Conservation (phyloP, 2,797 vertebrate genomes). For the Macropodus opercularis region DNA sequence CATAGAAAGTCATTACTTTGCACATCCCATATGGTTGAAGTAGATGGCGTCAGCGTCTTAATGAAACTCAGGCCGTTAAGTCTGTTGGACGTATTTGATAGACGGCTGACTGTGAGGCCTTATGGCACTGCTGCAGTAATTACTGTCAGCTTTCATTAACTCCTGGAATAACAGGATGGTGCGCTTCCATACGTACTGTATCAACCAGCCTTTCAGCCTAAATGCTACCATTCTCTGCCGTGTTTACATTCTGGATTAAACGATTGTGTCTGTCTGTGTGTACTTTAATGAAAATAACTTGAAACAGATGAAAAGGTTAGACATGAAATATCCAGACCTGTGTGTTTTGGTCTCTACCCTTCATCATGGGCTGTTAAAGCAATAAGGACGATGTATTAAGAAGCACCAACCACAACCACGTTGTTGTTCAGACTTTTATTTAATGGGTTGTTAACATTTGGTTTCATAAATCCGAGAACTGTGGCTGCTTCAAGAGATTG, state of each 20-base stretch:
- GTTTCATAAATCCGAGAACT: constrained; percentile 8
- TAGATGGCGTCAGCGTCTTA: constrained; percentile 42
- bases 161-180: constrained; percentile 37
- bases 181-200: constrained; percentile 17
- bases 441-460: too few relatives aligned
- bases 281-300: too few relatives aligned
- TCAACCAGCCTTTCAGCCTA: constrained; percentile 16
- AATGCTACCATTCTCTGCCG: background rate
- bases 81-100: constrained; percentile 51
- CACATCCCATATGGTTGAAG: constrained; percentile 26
- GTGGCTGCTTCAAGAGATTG: constrained; percentile 11
- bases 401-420: too few relatives aligned
- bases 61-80: constrained; percentile 37
- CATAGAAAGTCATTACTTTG: constrained; percentile 4
- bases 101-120: constrained; percentile 61
- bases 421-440: too few relatives aligned
- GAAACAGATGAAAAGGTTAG: too few relatives aligned
- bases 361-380: too few relatives aligned
- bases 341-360: too few relatives aligned
- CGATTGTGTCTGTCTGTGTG: too few relatives aligned
- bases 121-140: constrained; percentile 57
- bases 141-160: constrained; percentile 46
- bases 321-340: too few relatives aligned
- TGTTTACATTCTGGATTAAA: too few relatives aligned
- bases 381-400: too few relatives aligned